Base-by-base conservation (phyloP, 2,797 vertebrate species). In the Enteromius afrohamiltoni region DNA sequence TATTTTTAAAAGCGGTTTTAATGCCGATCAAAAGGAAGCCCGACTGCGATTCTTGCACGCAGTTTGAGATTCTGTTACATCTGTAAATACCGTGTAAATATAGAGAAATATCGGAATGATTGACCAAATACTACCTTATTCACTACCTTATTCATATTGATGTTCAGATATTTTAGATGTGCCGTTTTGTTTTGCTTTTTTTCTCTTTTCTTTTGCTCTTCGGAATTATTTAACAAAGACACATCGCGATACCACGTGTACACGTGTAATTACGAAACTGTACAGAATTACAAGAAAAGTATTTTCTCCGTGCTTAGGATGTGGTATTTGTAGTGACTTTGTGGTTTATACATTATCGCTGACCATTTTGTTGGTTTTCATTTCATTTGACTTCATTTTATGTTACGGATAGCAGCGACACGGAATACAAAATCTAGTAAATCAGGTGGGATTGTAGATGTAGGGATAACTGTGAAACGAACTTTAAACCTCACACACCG, bases 41-140 rank as follows among this genome's bases (percentile, higher is more conserved):
- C 96, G 96, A 95, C 96, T 96, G 96, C 95, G 97, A 95, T 96
- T 96, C 96, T 96, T 97, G 96, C 96, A 96, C 93, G 96, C 96
- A 96, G 96, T 97, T 95, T 96, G 96, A 95, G 93, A 96, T 95
- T 94, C 96, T 98, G 97, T 99, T 98, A 97, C 97, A 97, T 96
- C 93, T 99, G 97, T 99, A 97, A 86, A 88, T 95, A 97, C 96
- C 93, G 90, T 99, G 98, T 99, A 99, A 95, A 99, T 99, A 98
- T 94, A 95, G 93, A 96, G 96, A 96, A 96, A 96, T 97, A 96
- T 95, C 94, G 95, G 96, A 98, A 96, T 96, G 96, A 97, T 97
- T 96, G 98, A 99, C 98, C 98, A 99, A 99, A 99, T 98, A 97
- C 98, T 96, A 96, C 96, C 97, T 97, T 97, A 96, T 95, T 93